Conservation (phyloP, 2,888 invertebrate species). For the Ichneumoninae sp. region DNA sequence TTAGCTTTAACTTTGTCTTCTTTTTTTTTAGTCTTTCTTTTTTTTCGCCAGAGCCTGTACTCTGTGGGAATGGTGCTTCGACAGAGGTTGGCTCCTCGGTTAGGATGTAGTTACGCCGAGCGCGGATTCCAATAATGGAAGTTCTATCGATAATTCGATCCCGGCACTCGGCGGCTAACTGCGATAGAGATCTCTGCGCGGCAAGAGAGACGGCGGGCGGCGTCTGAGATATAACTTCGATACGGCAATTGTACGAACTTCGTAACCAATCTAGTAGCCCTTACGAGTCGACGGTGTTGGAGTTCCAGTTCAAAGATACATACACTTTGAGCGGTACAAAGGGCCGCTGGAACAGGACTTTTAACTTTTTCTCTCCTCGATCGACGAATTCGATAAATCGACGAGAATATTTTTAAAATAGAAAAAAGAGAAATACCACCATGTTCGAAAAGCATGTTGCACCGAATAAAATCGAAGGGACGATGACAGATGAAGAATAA, state of each 20-base stretch:
- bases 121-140: conserved; percentile 77
- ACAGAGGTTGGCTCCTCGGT: conserved; percentile 18
- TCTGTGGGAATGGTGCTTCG: neutral
- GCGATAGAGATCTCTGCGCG: conserved; percentile 78
- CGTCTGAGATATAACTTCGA: conserved; percentile 72
- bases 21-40: neutral
- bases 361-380: neutral
- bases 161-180: conserved; percentile 71
- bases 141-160: conserved; percentile 79
- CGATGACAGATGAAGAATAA: too few relatives aligned
- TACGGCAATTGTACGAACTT: conserved; percentile 75
- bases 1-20: neutral
- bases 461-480: too few relatives aligned
- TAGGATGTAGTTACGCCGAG: conserved; percentile 32
- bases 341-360: neutral
- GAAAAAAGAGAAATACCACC: too few relatives aligned
- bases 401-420: too few relatives aligned
- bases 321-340: conserved; percentile 9
- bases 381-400: neutral
- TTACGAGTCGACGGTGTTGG: conserved; percentile 33
- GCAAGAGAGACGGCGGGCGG: conserved; percentile 41
- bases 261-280: conserved; percentile 54
- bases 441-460: too few relatives aligned
- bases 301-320: conserved; percentile 35
- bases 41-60: neutral